Conservation (phyloP, 1,140 invertebrate genomes). For the Drosophila subobscura region DNA sequence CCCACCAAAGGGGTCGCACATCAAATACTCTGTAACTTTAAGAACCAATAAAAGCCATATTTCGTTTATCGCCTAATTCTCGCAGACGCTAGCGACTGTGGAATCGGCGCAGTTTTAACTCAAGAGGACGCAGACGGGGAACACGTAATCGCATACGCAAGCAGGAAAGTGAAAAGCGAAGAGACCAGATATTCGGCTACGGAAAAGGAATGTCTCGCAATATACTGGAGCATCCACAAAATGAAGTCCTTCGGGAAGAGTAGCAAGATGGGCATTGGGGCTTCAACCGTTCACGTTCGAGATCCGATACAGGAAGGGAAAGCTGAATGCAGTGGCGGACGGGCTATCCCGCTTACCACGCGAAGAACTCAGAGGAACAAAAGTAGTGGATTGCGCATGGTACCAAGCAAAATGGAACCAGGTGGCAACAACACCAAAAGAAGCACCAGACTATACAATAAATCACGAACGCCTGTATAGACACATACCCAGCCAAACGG, state of each 20-base stretch:
- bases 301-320: neutral
- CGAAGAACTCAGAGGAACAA: neutral
- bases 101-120: neutral
- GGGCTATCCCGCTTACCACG: neutral
- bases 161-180: neutral
- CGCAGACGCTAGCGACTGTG: neutral
- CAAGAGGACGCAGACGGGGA: neutral
- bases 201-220: neutral
- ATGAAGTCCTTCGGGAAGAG: neutral
- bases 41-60: too few species aligned
- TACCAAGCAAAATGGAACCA: neutral
- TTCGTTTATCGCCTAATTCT: too few species aligned
- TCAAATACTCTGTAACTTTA: too few species aligned
- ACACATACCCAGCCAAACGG: neutral
- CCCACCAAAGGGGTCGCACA: too few species aligned
- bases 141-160: neutral
- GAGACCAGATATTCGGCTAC: neutral
- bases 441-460: neutral
- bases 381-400: neutral
- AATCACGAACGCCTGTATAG: neutral
- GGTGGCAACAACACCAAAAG: neutral
- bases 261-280: neutral
- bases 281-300: neutral
- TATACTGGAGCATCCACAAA: neutral
- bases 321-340: neutral